Evolutionary conservation across 2,888 invertebrate species (phyloP).

Genomic region (Myopa testacea): DNA sequence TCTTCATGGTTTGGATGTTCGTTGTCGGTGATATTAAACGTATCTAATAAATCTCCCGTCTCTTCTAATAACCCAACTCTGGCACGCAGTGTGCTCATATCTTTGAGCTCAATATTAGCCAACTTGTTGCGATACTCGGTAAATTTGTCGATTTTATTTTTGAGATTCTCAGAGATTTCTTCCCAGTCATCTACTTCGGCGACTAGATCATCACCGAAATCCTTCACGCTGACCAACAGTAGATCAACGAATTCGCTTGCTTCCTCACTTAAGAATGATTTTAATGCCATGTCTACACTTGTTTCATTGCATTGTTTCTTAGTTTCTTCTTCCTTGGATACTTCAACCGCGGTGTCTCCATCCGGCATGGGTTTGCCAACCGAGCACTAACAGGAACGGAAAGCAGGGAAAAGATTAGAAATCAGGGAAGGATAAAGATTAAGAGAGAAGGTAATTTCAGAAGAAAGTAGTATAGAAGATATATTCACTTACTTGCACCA

Average conservation of each 20-base stretch:
- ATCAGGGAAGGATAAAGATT: no score
- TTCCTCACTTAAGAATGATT: no score
- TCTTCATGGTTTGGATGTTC: background rate
- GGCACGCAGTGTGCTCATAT: background rate
- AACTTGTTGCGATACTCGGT: background rate
- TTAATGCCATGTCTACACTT: background rate
- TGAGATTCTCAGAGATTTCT: background rate
- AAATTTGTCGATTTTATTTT: background rate
- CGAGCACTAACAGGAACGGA: no score
- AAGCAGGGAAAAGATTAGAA: no score
- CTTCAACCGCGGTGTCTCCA: background rate
- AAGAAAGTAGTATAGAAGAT: no score
- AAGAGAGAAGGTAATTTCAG: no score
- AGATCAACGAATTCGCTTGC: no score
- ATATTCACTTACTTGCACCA: background rate
- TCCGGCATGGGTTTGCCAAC: background rate
- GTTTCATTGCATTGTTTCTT: background rate
- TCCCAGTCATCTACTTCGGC: background rate
- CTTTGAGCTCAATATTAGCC: no score
- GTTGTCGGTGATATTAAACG: no score
- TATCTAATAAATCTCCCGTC: background rate
- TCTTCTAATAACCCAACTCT: no score
- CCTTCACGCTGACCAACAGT: background rate
- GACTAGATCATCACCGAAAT: background rate
- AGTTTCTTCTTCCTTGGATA: background rate